phyloP scores from a whole-genome alignment of 2,888 invertebrate genomes.

The Helicoverpa assulta region DNA sequence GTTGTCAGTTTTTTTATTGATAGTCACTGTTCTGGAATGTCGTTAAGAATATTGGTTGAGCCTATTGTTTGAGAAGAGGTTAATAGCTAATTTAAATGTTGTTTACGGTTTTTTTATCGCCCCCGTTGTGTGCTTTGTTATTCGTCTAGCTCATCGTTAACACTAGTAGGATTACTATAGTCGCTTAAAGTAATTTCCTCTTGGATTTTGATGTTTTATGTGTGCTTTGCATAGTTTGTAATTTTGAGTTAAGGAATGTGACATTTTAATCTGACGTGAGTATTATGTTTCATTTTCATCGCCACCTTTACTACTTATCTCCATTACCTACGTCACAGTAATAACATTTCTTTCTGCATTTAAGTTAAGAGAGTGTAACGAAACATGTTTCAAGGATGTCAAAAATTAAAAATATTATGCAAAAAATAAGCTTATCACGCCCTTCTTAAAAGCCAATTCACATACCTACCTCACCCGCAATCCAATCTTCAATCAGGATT shows the following conservation, averaged over 20 bases:
- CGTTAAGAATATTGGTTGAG: slow-evolving; percentile 48
- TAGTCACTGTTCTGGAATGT: slow-evolving; percentile 55
- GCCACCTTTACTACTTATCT: too few species aligned
- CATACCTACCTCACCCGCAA: slow-evolving; percentile 24
- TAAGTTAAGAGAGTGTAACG: too few species aligned
- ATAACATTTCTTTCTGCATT: too few species aligned
- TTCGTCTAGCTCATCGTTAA: background rate
- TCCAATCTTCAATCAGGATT: slow-evolving; percentile 48
- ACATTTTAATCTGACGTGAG: too few species aligned
- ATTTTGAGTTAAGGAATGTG: too few species aligned
- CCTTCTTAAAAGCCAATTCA: slow-evolving; percentile 20
- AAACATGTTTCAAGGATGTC: background rate
- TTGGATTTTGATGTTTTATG: too few species aligned
- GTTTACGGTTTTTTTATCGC: background rate
- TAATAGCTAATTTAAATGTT: background rate
- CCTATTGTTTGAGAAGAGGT: slow-evolving; percentile 24
- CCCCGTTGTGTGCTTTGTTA: background rate
- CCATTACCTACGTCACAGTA: too few species aligned
- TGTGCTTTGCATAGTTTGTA: too few species aligned
- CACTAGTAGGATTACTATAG: too few species aligned
- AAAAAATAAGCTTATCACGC: slow-evolving; percentile 5
- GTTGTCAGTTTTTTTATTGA: slow-evolving; percentile 59
- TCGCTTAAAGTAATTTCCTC: too few species aligned
- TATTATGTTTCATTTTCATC: too few species aligned
- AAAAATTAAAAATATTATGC: slow-evolving; percentile 6